These are phyloP conservation scores for Cosmia pyralina DNA, from an alignment of 2,888 invertebrate species.

Conservation along the genomic window DNA sequence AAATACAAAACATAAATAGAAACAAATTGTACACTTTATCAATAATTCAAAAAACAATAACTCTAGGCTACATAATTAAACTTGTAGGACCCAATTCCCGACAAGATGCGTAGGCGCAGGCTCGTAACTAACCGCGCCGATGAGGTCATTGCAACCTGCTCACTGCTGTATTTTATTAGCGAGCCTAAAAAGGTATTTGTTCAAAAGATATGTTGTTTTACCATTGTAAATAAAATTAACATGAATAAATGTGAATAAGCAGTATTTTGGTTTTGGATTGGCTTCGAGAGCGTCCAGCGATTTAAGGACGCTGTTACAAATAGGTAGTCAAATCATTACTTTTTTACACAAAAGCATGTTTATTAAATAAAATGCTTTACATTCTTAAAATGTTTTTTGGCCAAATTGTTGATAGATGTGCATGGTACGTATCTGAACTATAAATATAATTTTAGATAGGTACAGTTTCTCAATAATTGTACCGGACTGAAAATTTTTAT, in stretches of 20 bases:
- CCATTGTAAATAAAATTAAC: not conserved
- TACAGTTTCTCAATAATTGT: too few species aligned
- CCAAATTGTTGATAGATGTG: too few species aligned
- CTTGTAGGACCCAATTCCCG: slow-evolving; percentile 55
- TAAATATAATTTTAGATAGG: too few species aligned
- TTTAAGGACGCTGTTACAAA: too few species aligned
- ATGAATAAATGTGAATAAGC: not conserved
- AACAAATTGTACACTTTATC: slow-evolving; percentile 11
- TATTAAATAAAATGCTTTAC: too few species aligned
- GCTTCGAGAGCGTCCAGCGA: not conserved
- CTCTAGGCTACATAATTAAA: slow-evolving; percentile 42
- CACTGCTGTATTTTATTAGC: slow-evolving; percentile 57
- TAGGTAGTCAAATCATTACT: too few species aligned
- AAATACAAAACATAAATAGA: not conserved
- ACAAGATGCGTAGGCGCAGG: slow-evolving; percentile 57
- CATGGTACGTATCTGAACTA: too few species aligned
- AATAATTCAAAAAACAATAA: slow-evolving; percentile 36
- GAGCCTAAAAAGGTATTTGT: slow-evolving; percentile 41
- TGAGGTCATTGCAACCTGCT: slow-evolving; percentile 70
- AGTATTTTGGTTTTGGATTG: not conserved
- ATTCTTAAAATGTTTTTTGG: too few species aligned
- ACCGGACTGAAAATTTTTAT: too few species aligned
- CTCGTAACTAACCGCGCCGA: slow-evolving; percentile 51
- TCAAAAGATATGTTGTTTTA: slow-evolving; percentile 14
- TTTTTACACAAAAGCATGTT: too few species aligned